These are phyloP conservation scores for Fukomys damarensis DNA, from an alignment of 2,113 vertebrate genomes.

Conservation along the genomic window DNA sequence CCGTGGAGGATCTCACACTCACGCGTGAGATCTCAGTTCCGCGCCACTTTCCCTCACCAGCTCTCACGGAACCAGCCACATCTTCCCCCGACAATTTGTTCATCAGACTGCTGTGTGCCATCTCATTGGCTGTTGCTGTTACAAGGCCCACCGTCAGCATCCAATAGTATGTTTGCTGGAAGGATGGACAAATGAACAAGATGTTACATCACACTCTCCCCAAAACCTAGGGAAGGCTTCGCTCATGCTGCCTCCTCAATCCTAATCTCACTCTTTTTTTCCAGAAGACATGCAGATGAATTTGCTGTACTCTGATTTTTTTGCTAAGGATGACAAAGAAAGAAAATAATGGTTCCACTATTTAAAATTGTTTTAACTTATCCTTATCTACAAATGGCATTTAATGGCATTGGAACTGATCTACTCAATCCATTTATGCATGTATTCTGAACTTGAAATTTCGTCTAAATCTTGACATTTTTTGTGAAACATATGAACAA, in stretches of 20 bases:
- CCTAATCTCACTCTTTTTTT: not conserved
- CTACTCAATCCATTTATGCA: conserved; percentile 12
- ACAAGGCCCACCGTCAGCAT: not conserved
- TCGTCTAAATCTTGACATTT: conserved; percentile 4
- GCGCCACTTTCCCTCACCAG: not conserved
- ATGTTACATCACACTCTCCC: not conserved
- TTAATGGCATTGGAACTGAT: not conserved
- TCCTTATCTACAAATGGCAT: not conserved
- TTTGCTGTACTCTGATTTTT: not conserved
- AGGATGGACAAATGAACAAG: not conserved
- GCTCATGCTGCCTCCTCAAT: not conserved
- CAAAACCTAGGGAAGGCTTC: not conserved
- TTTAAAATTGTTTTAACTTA: not conserved
- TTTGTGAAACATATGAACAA: not conserved
- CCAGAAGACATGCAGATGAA: not conserved
- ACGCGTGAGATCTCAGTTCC: not conserved
- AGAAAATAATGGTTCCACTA: not conserved
- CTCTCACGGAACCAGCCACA: not conserved
- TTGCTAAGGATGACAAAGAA: not conserved
- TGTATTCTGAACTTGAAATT: not conserved
- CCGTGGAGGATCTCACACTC: not conserved
- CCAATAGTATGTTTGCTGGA: not conserved
- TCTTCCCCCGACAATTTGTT: not conserved
- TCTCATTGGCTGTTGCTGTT: not conserved
- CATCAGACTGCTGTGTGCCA: not conserved